Evolutionary conservation across 2,888 invertebrate genomes (phyloP), one percentile per base, ranked within the genome.

Genomic region (Erebia ligea): DNA sequence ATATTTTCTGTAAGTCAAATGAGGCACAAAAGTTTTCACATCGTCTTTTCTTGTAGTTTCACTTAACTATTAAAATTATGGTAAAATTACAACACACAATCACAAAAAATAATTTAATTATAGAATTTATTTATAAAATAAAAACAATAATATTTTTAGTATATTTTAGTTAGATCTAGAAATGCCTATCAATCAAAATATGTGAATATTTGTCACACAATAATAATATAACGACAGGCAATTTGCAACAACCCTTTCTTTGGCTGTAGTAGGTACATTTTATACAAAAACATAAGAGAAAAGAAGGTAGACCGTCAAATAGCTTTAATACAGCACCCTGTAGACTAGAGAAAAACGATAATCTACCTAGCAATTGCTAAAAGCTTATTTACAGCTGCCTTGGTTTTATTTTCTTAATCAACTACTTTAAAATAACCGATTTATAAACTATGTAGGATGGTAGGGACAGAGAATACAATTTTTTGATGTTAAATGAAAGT

Each of bases 341-440:
- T 82, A 84, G 92, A 92, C 91, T 91, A 92, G 90, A 91, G 82
- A 78, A 83, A 80, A 77, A 81, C 78, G 75, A 82, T 82, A 84
- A 84, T 82, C 84, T 86, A 87, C 84, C 84, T 87, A 88, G 84
- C 83, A 84, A 84, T 87, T 82, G 75, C 84, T 88, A 88, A 67
- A 90, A 89, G 89, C 89, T 73, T 86, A 85, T 84, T 70, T 86
- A 90, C 88, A 90, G 87, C 87, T 86, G 71, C 52, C 48, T 42
- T 19, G 52, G 6, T 40, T 48, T 50, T 15, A 42, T 17, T 48
- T 62, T 13, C 45, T 61, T 61, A 21, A 11, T 13, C 17, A 21
- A 5, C 34, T 34, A 34, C 34, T 62, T 50, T 21, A 40, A 64
- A 40, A 17, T 54, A 40, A 13, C 13, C n/a, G 54, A 45, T 62